Conservation (phyloP, 1,140 invertebrate species). For the Eriocheir sinensis region DNA sequence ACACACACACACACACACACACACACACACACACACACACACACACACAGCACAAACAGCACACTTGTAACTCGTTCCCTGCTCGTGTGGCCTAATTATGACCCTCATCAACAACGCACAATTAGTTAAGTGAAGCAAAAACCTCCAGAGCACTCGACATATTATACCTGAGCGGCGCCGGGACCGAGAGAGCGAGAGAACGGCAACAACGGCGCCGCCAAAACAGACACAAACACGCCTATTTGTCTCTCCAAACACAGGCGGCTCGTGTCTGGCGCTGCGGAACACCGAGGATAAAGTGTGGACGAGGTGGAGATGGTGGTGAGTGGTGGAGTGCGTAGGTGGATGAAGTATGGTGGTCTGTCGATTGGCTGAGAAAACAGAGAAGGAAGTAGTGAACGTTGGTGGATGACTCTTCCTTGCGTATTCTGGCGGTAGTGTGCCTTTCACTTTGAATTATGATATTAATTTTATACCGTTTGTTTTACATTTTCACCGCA, state of each 20-base stretch:
- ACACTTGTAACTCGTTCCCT: constrained; percentile 2
- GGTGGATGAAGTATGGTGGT: background rate
- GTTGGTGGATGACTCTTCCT: no score
- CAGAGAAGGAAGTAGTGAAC: no score
- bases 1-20: no score
- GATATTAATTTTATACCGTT: no score
- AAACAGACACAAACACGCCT: constrained; percentile 8
- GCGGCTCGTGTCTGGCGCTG: background rate
- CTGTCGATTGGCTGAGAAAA: no score
- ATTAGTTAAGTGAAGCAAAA: constrained; percentile 16
- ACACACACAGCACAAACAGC: background rate
- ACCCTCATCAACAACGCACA: background rate
- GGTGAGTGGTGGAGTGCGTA: background rate
- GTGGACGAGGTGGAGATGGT: background rate
- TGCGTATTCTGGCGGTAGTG: no score
- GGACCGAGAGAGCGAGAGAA: no score
- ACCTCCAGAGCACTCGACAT: background rate
- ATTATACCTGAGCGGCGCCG: background rate
- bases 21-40: no score
- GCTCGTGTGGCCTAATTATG: constrained; percentile 13
- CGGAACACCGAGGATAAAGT: background rate
- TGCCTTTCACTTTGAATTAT: no score
- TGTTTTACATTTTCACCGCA: no score
- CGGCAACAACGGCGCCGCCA: background rate
- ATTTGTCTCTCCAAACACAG: background rate